These are phyloP conservation scores for Pyrocephalus nanus DNA, from an alignment of 2,797 vertebrate species.

Conservation along the genomic window DNA sequence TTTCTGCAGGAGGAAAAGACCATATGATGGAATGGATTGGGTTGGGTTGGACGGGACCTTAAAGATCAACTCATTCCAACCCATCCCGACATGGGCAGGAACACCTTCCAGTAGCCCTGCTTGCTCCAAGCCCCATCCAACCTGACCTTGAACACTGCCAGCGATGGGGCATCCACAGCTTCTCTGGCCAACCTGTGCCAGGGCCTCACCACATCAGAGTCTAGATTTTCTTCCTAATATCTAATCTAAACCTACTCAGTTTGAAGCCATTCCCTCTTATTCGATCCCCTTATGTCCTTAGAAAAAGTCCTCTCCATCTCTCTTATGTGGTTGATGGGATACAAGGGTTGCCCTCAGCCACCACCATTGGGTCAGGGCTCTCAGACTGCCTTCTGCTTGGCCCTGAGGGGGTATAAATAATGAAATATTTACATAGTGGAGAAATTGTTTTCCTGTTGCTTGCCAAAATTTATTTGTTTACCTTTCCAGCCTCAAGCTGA, in stretches of 20 bases:
- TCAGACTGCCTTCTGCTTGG: rapidly evolving
- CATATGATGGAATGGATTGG: background rate
- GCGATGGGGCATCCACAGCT: background rate
- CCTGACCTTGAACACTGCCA: background rate
- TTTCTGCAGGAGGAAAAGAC: background rate
- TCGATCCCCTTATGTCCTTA: no score
- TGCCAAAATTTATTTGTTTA: background rate
- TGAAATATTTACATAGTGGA: background rate
- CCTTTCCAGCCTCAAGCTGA: background rate
- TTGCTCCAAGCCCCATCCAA: background rate
- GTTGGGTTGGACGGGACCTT: background rate
- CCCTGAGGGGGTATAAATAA: background rate
- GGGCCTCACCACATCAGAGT: background rate
- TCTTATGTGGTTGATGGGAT: background rate
- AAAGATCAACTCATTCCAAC: background rate
- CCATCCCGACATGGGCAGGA: no score
- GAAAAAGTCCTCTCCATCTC: background rate
- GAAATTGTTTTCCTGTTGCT: background rate
- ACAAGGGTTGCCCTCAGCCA: background rate
- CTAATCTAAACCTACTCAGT: background rate
- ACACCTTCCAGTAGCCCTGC: background rate
- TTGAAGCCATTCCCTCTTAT: background rate
- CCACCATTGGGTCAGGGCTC: rapidly evolving
- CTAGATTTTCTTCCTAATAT: background rate
- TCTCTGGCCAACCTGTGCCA: background rate